Conservation (phyloP, 2,888 invertebrate genomes). For the Fragum whitleyi region DNA sequence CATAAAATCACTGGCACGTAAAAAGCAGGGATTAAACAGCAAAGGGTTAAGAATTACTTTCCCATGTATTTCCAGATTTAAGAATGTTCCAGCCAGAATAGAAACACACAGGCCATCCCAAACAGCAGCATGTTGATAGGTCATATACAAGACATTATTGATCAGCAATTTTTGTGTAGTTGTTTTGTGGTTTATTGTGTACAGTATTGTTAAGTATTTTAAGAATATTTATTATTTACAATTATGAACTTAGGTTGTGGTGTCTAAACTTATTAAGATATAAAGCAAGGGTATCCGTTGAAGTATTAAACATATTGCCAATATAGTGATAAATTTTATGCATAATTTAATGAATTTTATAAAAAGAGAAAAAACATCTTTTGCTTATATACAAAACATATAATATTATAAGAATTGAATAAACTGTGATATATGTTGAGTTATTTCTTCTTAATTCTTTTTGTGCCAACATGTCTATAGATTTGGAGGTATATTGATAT, state of each 20-base stretch:
- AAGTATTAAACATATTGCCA: neutral
- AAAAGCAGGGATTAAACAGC: no score
- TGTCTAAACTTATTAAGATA: no score
- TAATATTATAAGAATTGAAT: no score
- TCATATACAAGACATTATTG: neutral
- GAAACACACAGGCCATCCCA: slow-evolving; percentile 65
- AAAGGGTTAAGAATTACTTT: no score
- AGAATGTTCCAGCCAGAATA: slow-evolving; percentile 74
- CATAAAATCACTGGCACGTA: no score
- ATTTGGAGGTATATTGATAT: no score
- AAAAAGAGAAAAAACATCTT: no score
- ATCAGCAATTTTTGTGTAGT: slow-evolving; percentile 1
- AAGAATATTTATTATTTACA: neutral
- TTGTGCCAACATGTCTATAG: no score
- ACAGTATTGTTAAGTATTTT: neutral
- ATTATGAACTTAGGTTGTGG: neutral
- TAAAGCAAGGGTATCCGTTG: neutral
- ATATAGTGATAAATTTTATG: neutral
- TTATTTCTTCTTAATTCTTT: no score
- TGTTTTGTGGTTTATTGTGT: neutral
- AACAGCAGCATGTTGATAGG: neutral
- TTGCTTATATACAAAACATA: no score
- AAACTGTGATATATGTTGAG: no score
- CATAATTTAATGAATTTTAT: no score
- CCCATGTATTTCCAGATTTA: slow-evolving; percentile 71